Conservation (phyloP, 2,113 vertebrate species). For the Caretta caretta region DNA sequence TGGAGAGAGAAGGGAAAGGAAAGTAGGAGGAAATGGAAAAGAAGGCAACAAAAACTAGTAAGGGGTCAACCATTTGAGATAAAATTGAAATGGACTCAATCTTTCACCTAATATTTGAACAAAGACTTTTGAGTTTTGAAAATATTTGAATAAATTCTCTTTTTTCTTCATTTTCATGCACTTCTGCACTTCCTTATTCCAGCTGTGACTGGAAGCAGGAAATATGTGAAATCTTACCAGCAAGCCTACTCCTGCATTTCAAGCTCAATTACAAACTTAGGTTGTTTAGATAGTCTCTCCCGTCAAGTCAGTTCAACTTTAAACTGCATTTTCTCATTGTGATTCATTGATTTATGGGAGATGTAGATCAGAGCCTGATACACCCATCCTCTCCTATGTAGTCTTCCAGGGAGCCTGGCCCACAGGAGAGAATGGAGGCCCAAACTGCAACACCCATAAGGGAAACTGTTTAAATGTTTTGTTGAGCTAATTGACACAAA, state of each 20-base stretch:
- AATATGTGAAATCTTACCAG: background rate
- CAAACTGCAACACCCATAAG: background rate
- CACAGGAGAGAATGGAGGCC: background rate
- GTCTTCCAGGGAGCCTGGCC: rapidly evolving
- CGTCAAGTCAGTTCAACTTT: background rate
- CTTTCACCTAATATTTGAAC: background rate
- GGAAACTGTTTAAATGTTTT: background rate
- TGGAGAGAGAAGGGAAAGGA: background rate
- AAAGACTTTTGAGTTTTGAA: background rate
- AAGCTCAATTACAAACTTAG: rapidly evolving
- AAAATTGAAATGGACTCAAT: background rate
- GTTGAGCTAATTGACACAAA: background rate
- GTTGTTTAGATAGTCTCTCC: rapidly evolving
- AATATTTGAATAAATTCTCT: background rate
- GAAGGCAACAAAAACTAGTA: background rate
- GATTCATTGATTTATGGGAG: background rate
- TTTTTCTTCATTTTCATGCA: background rate
- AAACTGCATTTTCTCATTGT: background rate
- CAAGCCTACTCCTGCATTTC: background rate
- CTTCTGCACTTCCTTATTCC: background rate
- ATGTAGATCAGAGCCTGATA: background rate
- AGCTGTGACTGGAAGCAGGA: background rate
- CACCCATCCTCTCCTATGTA: background rate
- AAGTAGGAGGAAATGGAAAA: constrained; percentile 2
- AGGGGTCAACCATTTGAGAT: background rate